Evolutionary conservation across 2,888 invertebrate genomes (phyloP).

Genomic region (Rhyacophila evoluta): DNA sequence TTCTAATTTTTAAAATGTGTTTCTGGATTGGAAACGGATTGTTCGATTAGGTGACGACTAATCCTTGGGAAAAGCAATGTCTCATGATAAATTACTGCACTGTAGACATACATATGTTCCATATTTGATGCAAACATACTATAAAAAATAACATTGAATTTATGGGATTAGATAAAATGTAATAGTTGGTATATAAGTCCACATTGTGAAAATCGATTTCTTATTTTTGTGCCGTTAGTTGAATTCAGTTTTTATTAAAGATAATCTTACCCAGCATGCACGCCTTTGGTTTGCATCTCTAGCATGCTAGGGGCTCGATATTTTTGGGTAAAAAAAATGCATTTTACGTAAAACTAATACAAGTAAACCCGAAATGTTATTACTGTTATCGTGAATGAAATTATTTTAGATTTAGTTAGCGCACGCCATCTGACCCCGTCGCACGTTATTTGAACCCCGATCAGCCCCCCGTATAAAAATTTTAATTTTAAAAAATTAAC

Average conservation of each 20-base stretch:
- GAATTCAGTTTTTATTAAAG: not conserved
- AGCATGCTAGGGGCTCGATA: not conserved
- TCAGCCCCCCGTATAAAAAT: not conserved
- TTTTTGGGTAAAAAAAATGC: constrained; percentile 19
- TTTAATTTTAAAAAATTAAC: not conserved
- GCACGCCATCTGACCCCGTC: constrained; percentile 41
- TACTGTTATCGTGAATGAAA: constrained; percentile 14
- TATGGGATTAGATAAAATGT: no score
- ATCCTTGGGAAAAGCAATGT: no score
- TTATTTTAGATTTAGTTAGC: constrained; percentile 43
- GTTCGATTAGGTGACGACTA: no score
- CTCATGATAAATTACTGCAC: no score
- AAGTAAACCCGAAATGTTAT: not conserved
- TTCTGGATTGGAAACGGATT: no score
- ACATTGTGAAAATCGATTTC: no score
- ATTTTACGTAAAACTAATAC: not conserved
- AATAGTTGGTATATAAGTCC: no score
- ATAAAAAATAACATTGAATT: no score
- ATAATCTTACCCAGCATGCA: not conserved
- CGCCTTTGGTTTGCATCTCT: not conserved
- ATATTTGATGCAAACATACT: no score
- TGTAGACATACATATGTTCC: no score
- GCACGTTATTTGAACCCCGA: constrained; percentile 32
- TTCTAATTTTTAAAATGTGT: no score
- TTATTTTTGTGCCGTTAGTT: no score